Evolutionary conservation across 2,113 vertebrate species (phyloP).

Genomic region (Vidua macroura): DNA sequence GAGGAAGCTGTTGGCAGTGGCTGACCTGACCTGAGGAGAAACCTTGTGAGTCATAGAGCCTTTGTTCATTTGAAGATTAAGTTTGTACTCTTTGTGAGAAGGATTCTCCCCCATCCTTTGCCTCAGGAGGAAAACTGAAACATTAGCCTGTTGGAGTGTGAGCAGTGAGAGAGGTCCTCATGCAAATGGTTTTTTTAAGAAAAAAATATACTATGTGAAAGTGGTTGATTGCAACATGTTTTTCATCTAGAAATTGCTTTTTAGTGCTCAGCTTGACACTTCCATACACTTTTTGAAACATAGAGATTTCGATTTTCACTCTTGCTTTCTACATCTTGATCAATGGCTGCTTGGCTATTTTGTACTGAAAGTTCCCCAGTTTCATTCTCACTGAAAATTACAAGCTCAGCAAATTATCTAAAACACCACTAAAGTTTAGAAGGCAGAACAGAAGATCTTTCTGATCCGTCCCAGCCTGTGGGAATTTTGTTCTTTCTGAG

Average conservation of each 20-base stretch:
- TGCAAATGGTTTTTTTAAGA: neutral
- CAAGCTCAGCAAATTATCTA: neutral
- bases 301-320: neutral
- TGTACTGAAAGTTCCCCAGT: neutral
- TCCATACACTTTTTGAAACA: neutral
- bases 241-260: neutral
- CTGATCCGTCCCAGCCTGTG: neutral
- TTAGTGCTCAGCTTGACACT: neutral
- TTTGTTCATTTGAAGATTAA: neutral
- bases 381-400: neutral
- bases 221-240: neutral
- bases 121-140: neutral
- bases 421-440: neutral
- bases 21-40: neutral
- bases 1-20: neutral
- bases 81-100: neutral
- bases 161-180: neutral
- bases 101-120: neutral
- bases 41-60: neutral
- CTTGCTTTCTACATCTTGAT: neutral
- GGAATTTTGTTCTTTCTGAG: neutral
- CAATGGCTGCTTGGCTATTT: neutral
- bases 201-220: neutral
- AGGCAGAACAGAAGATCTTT: neutral
- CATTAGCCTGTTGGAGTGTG: neutral